phyloP scores from a whole-genome alignment of 2,888 invertebrate species.

The Thymelicus acteon region DNA sequence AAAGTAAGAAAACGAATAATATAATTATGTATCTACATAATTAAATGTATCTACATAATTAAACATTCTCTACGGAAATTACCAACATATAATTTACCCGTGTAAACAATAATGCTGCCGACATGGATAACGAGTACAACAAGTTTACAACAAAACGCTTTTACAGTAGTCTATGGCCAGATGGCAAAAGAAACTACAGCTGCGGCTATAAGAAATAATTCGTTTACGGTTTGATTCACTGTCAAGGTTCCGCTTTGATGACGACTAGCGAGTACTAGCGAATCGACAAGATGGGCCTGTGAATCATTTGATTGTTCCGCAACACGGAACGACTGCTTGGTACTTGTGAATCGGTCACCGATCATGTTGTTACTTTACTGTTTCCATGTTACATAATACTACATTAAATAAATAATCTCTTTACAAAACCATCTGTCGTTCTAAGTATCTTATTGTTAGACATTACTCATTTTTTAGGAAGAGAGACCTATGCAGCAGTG shows the following conservation, averaged over 20 bases:
- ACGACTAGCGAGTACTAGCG: background rate
- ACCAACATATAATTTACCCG: background rate
- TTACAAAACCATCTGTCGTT: too few species aligned
- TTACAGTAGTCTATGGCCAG: conserved; percentile 1
- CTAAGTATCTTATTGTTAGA: too few species aligned
- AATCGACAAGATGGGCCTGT: conserved; percentile 18
- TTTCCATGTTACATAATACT: background rate
- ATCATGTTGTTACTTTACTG: background rate
- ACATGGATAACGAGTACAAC: too few species aligned
- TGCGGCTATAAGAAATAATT: conserved; percentile 20
- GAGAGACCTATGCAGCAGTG: too few species aligned
- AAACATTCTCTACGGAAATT: too few species aligned
- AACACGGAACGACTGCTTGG: conserved; percentile 17
- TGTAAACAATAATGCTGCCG: background rate
- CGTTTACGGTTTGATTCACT: conserved; percentile 36
- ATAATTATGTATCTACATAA: too few species aligned
- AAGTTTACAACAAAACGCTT: background rate
- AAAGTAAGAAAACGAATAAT: too few species aligned
- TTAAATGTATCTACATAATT: too few species aligned
- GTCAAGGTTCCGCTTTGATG: conserved; percentile 37
- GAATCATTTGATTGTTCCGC: conserved; percentile 38
- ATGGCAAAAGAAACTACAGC: conserved; percentile 14
- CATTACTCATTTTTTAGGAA: too few species aligned
- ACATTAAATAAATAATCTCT: background rate
- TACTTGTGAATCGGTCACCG: background rate